Evolutionary conservation across 2,888 invertebrate genomes (phyloP), one percentile per base, ranked within the genome.

Genomic region (Acholoe squamosa): DNA sequence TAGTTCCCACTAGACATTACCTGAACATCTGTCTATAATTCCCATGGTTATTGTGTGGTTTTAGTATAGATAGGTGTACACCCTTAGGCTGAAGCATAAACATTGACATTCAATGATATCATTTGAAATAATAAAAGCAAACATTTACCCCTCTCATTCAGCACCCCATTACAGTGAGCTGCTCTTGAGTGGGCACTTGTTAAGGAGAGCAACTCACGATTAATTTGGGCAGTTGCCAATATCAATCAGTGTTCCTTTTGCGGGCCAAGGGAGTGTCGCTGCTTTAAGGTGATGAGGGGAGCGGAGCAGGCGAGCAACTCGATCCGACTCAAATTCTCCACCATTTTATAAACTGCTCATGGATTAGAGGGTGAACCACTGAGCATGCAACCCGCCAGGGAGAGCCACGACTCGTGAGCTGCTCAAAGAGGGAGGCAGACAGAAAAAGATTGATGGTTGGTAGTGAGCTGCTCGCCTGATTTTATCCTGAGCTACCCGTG

Each of bases 151-250:
- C 43, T 43, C 43, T 43, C 43, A 43, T 43, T 43, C 10, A 10
- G 43, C 43, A 10, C 43, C 43, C 43, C 43, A 43, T 43, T 43
- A 43, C 43, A 43, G 43, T 43, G 43, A 43, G 43, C 43, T 43
- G 43, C 43, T 43, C 43, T 1, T 7, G 71, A 71, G 71, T 28
- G 14, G 25, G 14, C 25, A 28, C 28, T 71, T 25, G 31, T 71
- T 71, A 71, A 28, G 71, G 61, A 43, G 43, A 71, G 28, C 71
- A n/a, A 25, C 28, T 71, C 31, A 14, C 28, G 28, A 71, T 71
- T 71, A 71, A 71, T 71, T 71, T 71, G 71, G 71, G 71, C 71
- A 71, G 71, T 28, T 28, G 71, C 71, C 71, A 71, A 71, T 71
- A 71, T 28, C 71, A 71, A 71, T 71, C 71, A 71, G 71, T 28